Evolutionary conservation across 2,113 vertebrate species (phyloP), one percentile per base, ranked within the genome.

Genomic region (Ammospiza caudacuta): DNA sequence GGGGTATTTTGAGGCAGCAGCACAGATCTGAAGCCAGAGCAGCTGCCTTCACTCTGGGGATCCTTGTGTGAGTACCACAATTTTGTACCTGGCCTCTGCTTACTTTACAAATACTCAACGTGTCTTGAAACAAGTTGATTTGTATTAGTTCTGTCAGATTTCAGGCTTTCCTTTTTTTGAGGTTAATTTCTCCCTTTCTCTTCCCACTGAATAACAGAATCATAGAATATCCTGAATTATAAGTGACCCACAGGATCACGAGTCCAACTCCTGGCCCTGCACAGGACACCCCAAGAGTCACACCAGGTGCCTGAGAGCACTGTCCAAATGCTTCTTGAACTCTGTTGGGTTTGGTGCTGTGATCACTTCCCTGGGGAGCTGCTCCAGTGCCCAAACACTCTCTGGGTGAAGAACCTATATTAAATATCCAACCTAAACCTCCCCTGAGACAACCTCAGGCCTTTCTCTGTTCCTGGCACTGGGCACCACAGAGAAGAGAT

Each of bases 81-180:
- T 41, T 59, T 46, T 12, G 11, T 31, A 25, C 29, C 35, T 0
- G 0, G 14, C 4, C 33, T 75, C 62, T 31, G 8, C 35, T 91
- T 87, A 33, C 18, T 35, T 83, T 87, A 61, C 15, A 74, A 41
- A 74, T 29, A 33, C 7, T 51, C 35, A 51, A 1, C 0, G 0
- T 7, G 8, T 33, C 31, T 79, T 86, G 52, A 67, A 35, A 75
- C 9, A 41, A n/a, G 5, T 43, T 16, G 41, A 73, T 9, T 63
- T 73, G 3, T 14, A 63, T 31, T 31, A 11, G 11, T 52, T 77
- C 46, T 52, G 18, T 39, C 23, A 2, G 0, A 61, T 33, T 73
- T 69, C 49, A 57, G 46, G 12, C 7, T 76, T 76, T 76, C 15
- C 2, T 49, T 78, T 80, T 49, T 59, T 5, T 3, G 54, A 28